These are phyloP conservation scores for Hylaeus anthracinus DNA, from an alignment of 1,140 invertebrate species.

Conservation along the genomic window DNA sequence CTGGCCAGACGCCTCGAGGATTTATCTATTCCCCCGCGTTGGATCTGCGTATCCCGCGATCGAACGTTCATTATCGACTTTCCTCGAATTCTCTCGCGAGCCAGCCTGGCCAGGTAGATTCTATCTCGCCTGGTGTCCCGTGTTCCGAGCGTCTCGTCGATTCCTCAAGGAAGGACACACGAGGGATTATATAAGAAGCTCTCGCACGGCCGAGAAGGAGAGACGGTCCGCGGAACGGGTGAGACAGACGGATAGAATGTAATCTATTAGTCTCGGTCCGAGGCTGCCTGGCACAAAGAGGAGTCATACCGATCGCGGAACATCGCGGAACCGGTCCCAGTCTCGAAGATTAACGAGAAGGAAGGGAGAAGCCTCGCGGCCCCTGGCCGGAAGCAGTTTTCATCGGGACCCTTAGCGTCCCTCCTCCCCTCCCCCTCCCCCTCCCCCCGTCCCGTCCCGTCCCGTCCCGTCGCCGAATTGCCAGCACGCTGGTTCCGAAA, in stretches of 20 bases:
- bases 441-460: no score
- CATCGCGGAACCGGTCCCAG: slow-evolving; percentile 48
- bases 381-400: not conserved
- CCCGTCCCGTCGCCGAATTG: not conserved
- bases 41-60: not conserved
- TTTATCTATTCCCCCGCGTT: not conserved
- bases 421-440: no score
- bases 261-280: slow-evolving; percentile 60
- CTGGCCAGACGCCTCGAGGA: not conserved
- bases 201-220: not conserved
- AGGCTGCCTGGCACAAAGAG: slow-evolving; percentile 33
- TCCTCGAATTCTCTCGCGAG: slow-evolving; percentile 33
- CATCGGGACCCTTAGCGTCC: not conserved
- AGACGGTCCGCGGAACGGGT: not conserved
- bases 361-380: slow-evolving; percentile 41
- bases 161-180: slow-evolving; percentile 36
- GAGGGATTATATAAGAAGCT: slow-evolving; percentile 34
- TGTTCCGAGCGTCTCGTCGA: slow-evolving; percentile 17
- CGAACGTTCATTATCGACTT: slow-evolving; percentile 19
- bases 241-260: slow-evolving; percentile 22
- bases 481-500: not conserved
- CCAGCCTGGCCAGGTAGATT: not conserved
- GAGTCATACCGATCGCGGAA: slow-evolving; percentile 42
- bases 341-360: slow-evolving; percentile 41
- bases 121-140: slow-evolving; percentile 21